Base-by-base conservation (phyloP, 2,888 invertebrate genomes). In the Polyploca ridens region DNA sequence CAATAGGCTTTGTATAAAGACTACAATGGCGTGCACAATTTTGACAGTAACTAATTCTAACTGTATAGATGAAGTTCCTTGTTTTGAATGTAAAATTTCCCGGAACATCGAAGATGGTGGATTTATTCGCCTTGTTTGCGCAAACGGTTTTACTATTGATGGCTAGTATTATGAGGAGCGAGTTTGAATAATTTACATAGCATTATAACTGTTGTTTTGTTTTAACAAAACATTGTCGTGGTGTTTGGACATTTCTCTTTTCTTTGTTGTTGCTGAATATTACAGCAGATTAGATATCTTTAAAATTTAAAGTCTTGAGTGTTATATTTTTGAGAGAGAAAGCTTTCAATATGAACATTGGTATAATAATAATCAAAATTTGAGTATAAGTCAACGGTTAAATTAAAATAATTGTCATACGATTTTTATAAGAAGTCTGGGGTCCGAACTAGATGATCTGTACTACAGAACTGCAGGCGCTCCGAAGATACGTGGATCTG, bases 151-250 rank as follows among this genome's bases (percentile, higher is more conserved):
- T 61, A 61, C 44, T 61, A 61, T 61, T 60, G 35, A 59, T 59
- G 38, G 19, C 19, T 61, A 54, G 38, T 16, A 33, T 46, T 64
- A 14, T 27, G 13, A 11, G 10, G 19, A 62, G 61, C 38, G 63
- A 61, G 61, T 65, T 58, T 65, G 69, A 76, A 78, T 74, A 75
- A 76, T 74, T 76, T 73, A 70, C 69, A 70, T 71, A 68, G 46
- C 65, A 69, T 75, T 69, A 65, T 63, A 63, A 63, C 61, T 62
- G 63, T 63, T 63, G 59, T 62, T 62, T 63, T 60, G 46, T 67
- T 57, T 63, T 63, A 58, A 62, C 62, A 58, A 65, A 67, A 67
- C 64, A 63, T 60, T 65, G 58, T 62, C 58, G 27, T 61, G 61
- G 41, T 61, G 27, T 61, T 61, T 60, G 49, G 41, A 41, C 61